phyloP scores from a whole-genome alignment of 2,797 vertebrate genomes.

The Eulemur coronatus region DNA sequence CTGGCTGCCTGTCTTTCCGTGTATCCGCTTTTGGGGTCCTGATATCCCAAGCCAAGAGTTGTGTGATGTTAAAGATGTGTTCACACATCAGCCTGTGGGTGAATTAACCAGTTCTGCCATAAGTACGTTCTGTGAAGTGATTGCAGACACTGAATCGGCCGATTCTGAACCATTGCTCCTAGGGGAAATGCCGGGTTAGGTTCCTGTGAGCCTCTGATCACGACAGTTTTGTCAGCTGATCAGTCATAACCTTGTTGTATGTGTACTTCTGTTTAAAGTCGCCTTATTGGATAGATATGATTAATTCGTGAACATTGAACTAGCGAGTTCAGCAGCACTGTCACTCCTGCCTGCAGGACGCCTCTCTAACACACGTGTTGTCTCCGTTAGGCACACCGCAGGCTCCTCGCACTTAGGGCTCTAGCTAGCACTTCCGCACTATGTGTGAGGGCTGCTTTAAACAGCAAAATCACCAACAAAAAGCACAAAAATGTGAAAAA shows the following conservation, averaged over 20 bases:
- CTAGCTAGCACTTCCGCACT: not conserved
- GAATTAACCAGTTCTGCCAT: not conserved
- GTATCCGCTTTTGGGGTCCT: not conserved
- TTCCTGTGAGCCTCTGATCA: not conserved
- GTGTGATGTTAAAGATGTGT: not conserved
- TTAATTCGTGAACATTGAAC: not conserved
- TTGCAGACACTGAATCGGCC: not conserved
- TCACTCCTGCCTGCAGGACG: not conserved
- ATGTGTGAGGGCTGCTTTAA: not conserved
- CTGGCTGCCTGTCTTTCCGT: not conserved
- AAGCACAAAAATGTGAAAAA: not conserved
- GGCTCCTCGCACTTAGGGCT: not conserved
- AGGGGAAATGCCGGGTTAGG: not conserved
- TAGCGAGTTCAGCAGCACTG: not conserved
- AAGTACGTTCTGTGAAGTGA: not conserved
- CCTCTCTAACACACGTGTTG: accelerated
- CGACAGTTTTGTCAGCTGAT: not conserved
- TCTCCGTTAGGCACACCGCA: not conserved
- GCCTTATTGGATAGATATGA: not conserved
- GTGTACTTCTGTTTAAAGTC: not conserved
- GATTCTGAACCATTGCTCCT: not conserved
- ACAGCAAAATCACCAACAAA: not conserved
- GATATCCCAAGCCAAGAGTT: not conserved
- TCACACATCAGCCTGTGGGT: not conserved
- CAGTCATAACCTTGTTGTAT: not conserved